Base-by-base conservation (phyloP, 1,140 invertebrate genomes). In the Formica selysi region DNA sequence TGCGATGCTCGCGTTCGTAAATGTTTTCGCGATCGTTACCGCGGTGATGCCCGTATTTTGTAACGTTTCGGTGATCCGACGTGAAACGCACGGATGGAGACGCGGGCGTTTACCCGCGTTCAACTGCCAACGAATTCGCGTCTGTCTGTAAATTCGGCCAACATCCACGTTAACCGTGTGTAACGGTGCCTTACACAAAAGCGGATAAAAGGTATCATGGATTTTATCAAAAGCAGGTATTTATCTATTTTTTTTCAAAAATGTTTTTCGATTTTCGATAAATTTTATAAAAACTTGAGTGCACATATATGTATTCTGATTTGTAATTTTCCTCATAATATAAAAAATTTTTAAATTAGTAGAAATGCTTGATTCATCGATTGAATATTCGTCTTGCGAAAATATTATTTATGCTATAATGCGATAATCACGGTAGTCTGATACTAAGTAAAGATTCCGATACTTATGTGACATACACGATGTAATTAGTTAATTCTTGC, bases 21-120 rank as follows among this genome's bases (percentile, higher is more conserved):
- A 85, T 85, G 54, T 81, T 81, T 81, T 73, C 79, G 54, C 54
- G 67, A 81, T 81, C 67, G 79, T 73, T 81, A 73, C 79, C 79
- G 67, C 79, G 79, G 67, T 81, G 79, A 81, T 81, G 79, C 67
- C 79, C 68, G 79, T 81, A 81, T 81, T 73, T 61, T 61, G 54
- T 41, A 81, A 81, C 79, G 79, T 81, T 81, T 41, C 79, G 79
- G 54, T 81, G 79, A 81, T 73, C 68, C 79, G 79, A 81, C 79
- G 79, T 81, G 79, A 81, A 81, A 81, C 79, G 79, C 79, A 81
- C 79, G 67, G 38, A 73, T 81, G 51, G 79, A 61, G 67, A 61
- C 67, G 36, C 79, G 79, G 67, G 26, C 79, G 79, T 81, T 73
- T 73, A 81, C 51, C 79, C 38, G 67, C 79, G 67, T 73, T 73